Evolutionary conservation across 2,888 invertebrate genomes (phyloP).

Genomic region (Volucella zonaria): DNA sequence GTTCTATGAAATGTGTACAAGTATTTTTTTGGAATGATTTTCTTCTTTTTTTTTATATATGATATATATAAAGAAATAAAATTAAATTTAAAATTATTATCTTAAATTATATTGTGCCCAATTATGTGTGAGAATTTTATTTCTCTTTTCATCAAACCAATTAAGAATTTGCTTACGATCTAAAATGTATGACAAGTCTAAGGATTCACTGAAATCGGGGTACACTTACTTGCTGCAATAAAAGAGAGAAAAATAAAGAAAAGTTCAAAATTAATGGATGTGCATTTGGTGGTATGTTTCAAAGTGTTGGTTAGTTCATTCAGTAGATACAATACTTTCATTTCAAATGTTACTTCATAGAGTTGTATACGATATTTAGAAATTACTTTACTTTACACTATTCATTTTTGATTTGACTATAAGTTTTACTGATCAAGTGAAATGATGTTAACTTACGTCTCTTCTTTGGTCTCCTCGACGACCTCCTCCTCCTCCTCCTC

Average conservation of each 20-base stretch:
- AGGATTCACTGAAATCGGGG: slow-evolving; percentile 53
- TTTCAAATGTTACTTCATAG: slow-evolving; percentile 22
- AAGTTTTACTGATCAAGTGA: slow-evolving; percentile 17
- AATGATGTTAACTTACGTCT: slow-evolving; percentile 80
- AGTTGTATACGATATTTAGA: slow-evolving; percentile 25
- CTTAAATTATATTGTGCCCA: slow-evolving; percentile 50
- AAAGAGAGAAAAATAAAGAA: slow-evolving; percentile 78
- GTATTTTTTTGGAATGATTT: slow-evolving; percentile 24
- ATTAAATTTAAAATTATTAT: neutral
- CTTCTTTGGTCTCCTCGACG: slow-evolving; percentile 82
- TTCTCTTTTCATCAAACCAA: slow-evolving; percentile 51
- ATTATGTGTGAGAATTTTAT: slow-evolving; percentile 21
- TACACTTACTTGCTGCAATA: slow-evolving; percentile 83
- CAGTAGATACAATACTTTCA: neutral
- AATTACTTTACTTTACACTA: slow-evolving; percentile 31
- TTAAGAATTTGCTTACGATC: slow-evolving; percentile 64
- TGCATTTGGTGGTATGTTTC: slow-evolving; percentile 42
- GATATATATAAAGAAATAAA: neutral
- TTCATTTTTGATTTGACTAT: slow-evolving; percentile 9
- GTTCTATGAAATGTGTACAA: neutral
- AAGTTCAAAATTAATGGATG: slow-evolving; percentile 72
- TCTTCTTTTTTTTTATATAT: neutral
- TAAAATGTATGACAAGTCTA: slow-evolving; percentile 51
- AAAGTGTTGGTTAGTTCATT: slow-evolving; percentile 60
- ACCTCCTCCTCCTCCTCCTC: slow-evolving; percentile 81